A percentile compares a stretch with the other conserved stretches of the same genome.
Evolutionary conservation across 2,113 vertebrate species (phyloP).

Genomic region (Dinomys branickii): DNA sequence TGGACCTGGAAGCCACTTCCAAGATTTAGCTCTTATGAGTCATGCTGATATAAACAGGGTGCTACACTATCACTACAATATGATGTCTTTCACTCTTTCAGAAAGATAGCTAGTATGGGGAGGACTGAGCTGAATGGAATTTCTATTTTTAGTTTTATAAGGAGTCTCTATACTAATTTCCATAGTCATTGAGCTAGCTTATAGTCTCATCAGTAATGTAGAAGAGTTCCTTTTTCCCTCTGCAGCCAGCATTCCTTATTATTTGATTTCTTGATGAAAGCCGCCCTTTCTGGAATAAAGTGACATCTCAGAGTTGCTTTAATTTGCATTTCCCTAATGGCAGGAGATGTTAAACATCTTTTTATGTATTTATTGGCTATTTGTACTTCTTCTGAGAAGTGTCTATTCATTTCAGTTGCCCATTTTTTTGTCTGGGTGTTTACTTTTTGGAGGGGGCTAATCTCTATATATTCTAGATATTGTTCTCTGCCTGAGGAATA

Average conservation of each 20-base stretch:
- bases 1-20: too few relatives aligned
- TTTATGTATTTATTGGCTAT: background rate
- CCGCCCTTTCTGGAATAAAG: background rate
- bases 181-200: background rate
- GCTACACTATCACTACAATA: background rate
- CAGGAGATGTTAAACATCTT: background rate
- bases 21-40: background rate
- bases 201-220: background rate
- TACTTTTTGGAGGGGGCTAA: background rate
- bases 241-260: background rate
- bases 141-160: background rate
- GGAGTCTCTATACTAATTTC: background rate
- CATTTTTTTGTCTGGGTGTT: background rate
- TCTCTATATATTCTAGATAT: background rate
- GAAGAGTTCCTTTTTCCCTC: background rate
- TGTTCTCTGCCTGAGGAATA: background rate
- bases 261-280: background rate
- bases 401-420: background rate
- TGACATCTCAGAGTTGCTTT: background rate
- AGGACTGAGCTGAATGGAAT: background rate
- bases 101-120: background rate
- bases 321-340: background rate
- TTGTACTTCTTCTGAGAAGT: background rate
- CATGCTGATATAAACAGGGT: background rate
- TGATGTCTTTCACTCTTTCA: background rate